A percentile compares a stretch with the other conserved stretches of the same genome.
Conservation (phyloP, 2,113 vertebrate species). For the Apodemus sylvaticus region DNA sequence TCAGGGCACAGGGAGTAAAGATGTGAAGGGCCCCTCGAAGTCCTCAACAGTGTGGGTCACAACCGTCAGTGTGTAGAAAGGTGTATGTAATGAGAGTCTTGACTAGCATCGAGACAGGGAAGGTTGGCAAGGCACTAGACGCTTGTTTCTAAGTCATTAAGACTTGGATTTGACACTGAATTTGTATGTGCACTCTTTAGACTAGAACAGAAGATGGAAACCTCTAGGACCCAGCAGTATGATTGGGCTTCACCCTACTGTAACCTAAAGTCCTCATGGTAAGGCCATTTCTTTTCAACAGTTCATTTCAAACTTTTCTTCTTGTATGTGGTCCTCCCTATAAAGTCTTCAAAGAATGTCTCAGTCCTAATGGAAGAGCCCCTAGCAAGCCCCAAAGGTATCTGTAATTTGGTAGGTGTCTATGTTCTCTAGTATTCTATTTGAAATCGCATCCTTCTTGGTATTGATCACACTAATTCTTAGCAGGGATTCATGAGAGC, state of each 20-base stretch:
- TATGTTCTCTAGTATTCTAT: not conserved
- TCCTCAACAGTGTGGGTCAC: not conserved
- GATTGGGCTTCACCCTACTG: not conserved
- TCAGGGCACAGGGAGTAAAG: not conserved
- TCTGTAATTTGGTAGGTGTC: not conserved
- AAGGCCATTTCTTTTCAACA: conserved; percentile 34
- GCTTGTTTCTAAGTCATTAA: not conserved
- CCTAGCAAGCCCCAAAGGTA: not conserved
- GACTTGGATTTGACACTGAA: not conserved
- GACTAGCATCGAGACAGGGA: not conserved
- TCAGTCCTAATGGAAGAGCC: not conserved
- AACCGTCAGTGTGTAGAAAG: not conserved
- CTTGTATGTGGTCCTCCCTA: not conserved
- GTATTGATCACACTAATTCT: not conserved
- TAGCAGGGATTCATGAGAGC: not conserved
- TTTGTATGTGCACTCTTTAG: not conserved
- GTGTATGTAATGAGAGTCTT: not conserved
- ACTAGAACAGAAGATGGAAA: not conserved
- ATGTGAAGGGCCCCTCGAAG: not conserved
- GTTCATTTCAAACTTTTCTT: not conserved
- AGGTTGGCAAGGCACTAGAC: not conserved
- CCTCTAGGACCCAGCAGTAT: not conserved
- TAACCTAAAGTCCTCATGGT: not conserved
- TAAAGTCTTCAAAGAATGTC: not conserved
- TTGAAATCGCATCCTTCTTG: not conserved